These are phyloP conservation scores for Thermophis baileyi DNA, from an alignment of 2,113 vertebrate genomes.

Conservation along the genomic window DNA sequence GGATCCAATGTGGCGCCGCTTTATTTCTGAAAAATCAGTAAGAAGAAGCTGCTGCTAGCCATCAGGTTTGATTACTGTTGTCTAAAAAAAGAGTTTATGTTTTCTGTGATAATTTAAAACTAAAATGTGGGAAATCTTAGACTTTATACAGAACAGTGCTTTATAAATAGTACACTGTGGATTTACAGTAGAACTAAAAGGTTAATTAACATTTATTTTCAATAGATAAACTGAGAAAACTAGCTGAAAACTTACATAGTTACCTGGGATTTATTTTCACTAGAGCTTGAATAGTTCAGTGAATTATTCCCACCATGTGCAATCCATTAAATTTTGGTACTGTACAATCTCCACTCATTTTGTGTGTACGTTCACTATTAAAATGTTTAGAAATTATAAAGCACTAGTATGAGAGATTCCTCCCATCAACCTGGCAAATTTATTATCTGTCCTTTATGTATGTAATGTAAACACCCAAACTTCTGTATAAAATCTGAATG, in stretches of 20 bases:
- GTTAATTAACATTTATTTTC: neutral
- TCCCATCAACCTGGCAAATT: neutral
- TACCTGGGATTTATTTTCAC: neutral
- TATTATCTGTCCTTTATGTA: neutral
- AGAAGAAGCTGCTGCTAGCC: conserved; percentile 7
- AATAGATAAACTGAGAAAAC: neutral
- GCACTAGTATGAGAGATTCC: no score
- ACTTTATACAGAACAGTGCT: neutral
- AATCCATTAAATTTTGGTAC: neutral
- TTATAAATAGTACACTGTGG: neutral
- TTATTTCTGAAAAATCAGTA: conserved; percentile 91
- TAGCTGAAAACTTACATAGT: neutral
- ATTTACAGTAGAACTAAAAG: neutral
- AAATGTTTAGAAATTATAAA: no score
- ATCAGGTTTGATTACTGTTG: neutral
- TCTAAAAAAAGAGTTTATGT: neutral
- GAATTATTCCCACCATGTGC: neutral
- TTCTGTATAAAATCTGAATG: neutral
- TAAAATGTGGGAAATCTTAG: conserved; percentile 5
- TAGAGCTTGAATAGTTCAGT: neutral
- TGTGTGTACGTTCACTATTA: neutral
- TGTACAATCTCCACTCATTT: neutral
- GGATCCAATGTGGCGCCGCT: conserved; percentile 93
- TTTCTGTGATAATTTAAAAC: conserved; percentile 31
- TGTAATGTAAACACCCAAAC: neutral